Base-by-base conservation (phyloP, 2,888 invertebrate species). In the Hypolimnas misippus region DNA sequence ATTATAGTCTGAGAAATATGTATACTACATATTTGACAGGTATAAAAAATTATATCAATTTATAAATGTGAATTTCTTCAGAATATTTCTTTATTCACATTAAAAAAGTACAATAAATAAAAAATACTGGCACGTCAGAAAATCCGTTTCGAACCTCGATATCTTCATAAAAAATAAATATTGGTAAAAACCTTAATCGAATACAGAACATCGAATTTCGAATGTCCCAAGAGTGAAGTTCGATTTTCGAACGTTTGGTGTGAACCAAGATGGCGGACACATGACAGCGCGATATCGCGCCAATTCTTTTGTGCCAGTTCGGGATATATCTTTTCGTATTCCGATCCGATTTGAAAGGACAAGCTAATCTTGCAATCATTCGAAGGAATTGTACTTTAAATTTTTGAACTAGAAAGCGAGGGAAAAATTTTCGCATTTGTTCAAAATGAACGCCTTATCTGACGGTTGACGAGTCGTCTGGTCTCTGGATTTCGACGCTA, bases 231-330 rank as follows among this genome's bases (percentile, higher is more conserved):
- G 70, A 74, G 76, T 70, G 80, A 78, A 76, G n/a, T 84, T 85
- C 84, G 85, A 84, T 86, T 87, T 83, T 83, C 84, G 81, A 88
- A 87, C 86, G 86, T 81, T 88, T 82, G 81, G 83, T 81, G 82
- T 78, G 79, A 82, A 75, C 71, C 83, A 86, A 87, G 82, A 87
- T 87, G 88, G 85, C 73, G 68, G 74, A 78, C 77, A 78, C 81
- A 81, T 78, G 81, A 79, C 80, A 78, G 77, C 70, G 71, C 83
- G 87, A 87, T 88, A 88, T 84, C 84, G 82, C 85, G 76, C 85
- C 89, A 87, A 89, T 91, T 88, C 89, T 89, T 91, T 87, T 83
- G 84, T 83, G 83, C 83, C 82, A 85, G 73, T 76, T 77, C 78
- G 80, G n/a, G 79, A 86, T 84, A 83, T 85, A 84, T 86, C 82